Evolutionary conservation across 2,888 invertebrate species (phyloP).

Genomic region (Protonemura montana): DNA sequence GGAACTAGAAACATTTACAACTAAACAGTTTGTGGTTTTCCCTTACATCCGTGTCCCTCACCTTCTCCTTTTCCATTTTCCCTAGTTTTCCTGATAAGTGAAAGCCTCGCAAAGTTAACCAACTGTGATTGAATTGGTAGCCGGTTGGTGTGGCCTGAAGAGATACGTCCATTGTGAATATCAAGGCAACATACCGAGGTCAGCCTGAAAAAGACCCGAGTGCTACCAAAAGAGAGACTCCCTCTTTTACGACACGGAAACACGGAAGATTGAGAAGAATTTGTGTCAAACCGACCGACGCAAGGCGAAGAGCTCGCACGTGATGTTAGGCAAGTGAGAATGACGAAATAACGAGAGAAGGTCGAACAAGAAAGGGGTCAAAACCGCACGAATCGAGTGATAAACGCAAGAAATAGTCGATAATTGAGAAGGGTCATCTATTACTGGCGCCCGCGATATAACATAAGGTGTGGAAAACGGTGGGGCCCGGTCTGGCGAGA

Average conservation of each 20-base stretch:
- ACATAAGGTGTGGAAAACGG: neutral
- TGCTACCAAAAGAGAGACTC: neutral
- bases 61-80: neutral
- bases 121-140: neutral
- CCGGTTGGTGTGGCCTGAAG: neutral
- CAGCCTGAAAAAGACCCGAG: neutral
- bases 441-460: neutral
- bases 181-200: neutral
- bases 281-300: neutral
- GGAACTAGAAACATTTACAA: neutral
- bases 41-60: neutral
- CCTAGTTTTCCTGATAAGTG: neutral
- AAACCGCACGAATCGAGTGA: constrained; percentile 12
- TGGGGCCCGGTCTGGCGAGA: neutral
- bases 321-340: neutral
- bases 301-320: neutral
- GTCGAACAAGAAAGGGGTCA: neutral
- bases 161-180: neutral
- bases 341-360: neutral
- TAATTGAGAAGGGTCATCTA: neutral
- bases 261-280: neutral
- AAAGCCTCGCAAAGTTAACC: neutral
- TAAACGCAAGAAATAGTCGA: neutral
- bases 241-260: neutral
- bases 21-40: neutral